These are phyloP conservation scores for Platorchestia sp. DNA, from an alignment of 1,140 invertebrate genomes.

Conservation along the genomic window DNA sequence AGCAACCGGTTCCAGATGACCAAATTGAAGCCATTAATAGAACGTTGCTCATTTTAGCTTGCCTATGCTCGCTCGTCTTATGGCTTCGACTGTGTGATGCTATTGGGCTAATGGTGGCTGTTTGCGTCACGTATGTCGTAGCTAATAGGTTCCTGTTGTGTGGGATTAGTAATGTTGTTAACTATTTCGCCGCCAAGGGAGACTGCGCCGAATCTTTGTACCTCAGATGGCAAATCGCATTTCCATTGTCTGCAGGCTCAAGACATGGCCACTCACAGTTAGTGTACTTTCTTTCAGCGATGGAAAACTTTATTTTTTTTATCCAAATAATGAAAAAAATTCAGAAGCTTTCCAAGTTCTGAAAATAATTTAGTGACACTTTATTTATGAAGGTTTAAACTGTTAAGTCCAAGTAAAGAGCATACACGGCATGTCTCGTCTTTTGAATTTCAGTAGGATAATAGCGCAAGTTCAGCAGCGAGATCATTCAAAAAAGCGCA, in stretches of 20 bases:
- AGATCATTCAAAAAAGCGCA: no score
- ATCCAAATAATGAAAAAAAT: no score
- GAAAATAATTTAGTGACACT: no score
- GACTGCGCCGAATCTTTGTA: not conserved
- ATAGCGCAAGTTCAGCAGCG: no score
- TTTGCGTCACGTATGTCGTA: not conserved
- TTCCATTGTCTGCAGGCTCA: not conserved
- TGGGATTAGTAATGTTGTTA: not conserved
- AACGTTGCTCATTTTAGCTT: not conserved
- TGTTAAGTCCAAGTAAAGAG: no score
- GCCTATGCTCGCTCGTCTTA: not conserved
- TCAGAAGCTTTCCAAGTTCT: no score
- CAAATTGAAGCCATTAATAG: not conserved
- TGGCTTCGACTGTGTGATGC: not conserved
- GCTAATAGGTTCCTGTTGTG: not conserved
- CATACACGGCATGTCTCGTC: no score
- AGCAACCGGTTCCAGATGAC: not conserved
- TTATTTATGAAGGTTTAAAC: no score
- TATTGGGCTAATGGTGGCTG: not conserved
- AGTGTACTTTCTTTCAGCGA: no score
- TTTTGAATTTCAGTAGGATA: no score
- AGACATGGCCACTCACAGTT: no score
- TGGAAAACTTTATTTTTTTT: no score
- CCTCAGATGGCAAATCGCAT: not conserved
- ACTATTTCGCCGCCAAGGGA: not conserved